Conservation (phyloP, 2,113 vertebrate species). For the Microtus ochrogaster region DNA sequence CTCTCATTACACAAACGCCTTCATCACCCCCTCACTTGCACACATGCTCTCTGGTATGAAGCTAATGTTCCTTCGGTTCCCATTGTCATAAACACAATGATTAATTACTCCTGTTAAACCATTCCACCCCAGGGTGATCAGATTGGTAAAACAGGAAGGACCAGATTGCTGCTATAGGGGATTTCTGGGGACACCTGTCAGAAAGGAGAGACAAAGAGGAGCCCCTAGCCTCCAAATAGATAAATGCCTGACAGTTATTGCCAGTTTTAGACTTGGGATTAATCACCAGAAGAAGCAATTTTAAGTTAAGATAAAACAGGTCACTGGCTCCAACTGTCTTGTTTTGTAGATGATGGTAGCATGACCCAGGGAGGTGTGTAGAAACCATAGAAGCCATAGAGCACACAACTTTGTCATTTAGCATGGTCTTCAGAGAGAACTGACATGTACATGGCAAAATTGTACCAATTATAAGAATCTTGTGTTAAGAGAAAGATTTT, state of each 20-base stretch:
- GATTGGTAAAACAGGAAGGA: constrained; percentile 63
- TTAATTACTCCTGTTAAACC: constrained; percentile 85
- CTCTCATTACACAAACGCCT: constrained; percentile 79
- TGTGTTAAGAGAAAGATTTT: not conserved
- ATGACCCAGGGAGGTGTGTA: not conserved
- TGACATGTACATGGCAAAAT: not conserved
- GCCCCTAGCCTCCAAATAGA: constrained; percentile 15
- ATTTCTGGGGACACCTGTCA: constrained; percentile 77
- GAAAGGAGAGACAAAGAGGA: not conserved
- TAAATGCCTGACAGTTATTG: constrained; percentile 6
- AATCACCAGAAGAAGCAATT: constrained; percentile 16
- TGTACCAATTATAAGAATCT: not conserved
- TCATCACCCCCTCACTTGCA: constrained; percentile 81
- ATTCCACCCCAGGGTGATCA: constrained; percentile 70
- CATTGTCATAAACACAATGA: constrained; percentile 85
- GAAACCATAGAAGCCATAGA: no score
- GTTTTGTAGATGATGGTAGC: not conserved
- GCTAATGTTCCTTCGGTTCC: constrained; percentile 87
- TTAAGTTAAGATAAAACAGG: constrained; percentile 25
- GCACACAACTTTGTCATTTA: not conserved
- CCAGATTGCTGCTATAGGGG: constrained; percentile 75
- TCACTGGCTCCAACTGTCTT: not conserved
- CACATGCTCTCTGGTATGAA: constrained; percentile 82
- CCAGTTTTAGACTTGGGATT: constrained; percentile 10
- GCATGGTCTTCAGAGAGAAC: not conserved